Evolutionary conservation across 2,113 vertebrate species (phyloP).

Genomic region (Eurystomus gularis): DNA sequence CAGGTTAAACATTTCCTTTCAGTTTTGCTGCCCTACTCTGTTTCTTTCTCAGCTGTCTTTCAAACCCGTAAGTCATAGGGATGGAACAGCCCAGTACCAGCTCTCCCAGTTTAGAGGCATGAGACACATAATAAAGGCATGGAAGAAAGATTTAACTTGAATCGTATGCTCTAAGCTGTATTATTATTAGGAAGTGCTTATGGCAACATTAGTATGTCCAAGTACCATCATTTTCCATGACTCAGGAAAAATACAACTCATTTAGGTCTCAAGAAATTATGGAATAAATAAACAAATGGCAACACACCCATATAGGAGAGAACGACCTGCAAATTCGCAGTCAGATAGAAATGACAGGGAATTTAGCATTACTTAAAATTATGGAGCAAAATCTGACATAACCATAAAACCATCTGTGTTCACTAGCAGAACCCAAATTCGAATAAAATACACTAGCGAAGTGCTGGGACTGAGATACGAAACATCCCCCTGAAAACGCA

Average conservation of each 20-base stretch:
- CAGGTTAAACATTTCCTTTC: background rate
- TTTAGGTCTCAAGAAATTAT: background rate
- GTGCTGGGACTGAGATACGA: background rate
- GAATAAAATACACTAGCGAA: background rate
- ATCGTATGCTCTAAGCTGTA: fast-evolving
- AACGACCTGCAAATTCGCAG: background rate
- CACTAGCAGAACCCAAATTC: background rate
- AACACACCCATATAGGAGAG: background rate
- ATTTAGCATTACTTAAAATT: background rate
- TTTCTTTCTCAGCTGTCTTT: background rate
- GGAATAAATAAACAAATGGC: background rate
- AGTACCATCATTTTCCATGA: fast-evolving
- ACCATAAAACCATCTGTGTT: background rate
- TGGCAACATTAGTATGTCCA: background rate
- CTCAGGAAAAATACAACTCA: background rate
- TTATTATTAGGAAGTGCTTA: background rate
- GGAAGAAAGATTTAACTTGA: background rate
- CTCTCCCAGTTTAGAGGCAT: background rate
- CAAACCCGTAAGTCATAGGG: background rate
- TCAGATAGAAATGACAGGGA: background rate
- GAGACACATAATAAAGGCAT: fast-evolving
- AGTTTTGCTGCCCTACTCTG: background rate
- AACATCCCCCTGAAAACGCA: background rate
- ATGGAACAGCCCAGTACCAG: background rate
- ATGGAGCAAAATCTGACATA: background rate